Conservation (phyloP, 2,113 vertebrate species). For the Rostratula benghalensis region DNA sequence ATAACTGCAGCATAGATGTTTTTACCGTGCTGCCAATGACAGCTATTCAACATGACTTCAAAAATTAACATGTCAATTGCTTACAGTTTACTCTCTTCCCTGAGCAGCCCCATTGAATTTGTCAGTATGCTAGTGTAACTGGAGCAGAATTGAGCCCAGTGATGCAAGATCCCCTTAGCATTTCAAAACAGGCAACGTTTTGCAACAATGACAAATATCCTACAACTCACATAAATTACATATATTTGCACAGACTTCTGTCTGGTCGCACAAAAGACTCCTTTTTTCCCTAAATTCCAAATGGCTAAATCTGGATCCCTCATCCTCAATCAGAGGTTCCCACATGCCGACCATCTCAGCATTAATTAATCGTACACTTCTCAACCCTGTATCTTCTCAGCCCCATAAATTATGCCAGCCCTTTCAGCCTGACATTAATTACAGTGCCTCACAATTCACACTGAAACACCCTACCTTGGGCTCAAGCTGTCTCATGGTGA, state of each 20-base stretch:
- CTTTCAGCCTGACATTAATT: conserved; percentile 38
- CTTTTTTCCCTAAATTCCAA: neutral
- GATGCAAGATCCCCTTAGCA: conserved; percentile 44
- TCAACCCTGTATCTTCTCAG: neutral
- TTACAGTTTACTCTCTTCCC: neutral
- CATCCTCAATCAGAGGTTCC: neutral
- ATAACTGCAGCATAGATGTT: neutral
- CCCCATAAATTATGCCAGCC: conserved; percentile 15
- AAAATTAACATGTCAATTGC: conserved; percentile 1
- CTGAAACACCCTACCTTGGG: neutral
- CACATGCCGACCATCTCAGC: neutral
- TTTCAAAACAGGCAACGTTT: conserved; percentile 56
- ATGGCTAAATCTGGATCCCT: neutral
- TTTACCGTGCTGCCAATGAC: neutral
- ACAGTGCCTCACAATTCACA: neutral
- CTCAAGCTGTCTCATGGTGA: neutral
- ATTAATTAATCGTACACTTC: conserved; percentile 16
- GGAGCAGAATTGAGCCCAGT: conserved; percentile 5
- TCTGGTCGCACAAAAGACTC: neutral
- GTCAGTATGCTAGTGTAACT: neutral
- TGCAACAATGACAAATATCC: conserved; percentile 9
- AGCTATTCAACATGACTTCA: neutral
- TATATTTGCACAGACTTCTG: neutral
- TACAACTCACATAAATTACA: conserved; percentile 23
- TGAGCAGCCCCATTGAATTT: neutral